Evolutionary conservation across 2,888 invertebrate genomes (phyloP).

Genomic region (Eurytoma adleriae): DNA sequence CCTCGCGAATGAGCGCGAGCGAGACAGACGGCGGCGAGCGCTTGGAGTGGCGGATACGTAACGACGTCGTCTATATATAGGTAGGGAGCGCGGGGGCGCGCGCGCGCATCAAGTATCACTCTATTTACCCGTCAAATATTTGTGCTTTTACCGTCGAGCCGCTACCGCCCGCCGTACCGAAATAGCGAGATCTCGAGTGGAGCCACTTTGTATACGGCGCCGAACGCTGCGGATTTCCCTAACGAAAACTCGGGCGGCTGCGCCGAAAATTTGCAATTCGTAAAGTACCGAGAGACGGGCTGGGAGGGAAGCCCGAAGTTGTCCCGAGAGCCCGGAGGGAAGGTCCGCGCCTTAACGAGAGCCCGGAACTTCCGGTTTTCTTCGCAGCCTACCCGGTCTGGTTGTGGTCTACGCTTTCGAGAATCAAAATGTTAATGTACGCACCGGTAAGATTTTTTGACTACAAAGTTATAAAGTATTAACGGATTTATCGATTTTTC

Average conservation of each 20-base stretch:
- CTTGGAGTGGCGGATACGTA: conserved; percentile 16
- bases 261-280: conserved; percentile 75
- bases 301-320: conserved; percentile 48
- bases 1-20: too few species aligned
- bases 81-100: conserved; percentile 10
- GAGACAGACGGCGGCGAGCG: background rate
- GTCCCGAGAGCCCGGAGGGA: conserved; percentile 29
- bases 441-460: too few species aligned
- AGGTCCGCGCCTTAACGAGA: conserved; percentile 56
- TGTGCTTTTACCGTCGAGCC: conserved; percentile 74
- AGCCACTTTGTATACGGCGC: conserved; percentile 74
- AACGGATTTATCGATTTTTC: too few species aligned
- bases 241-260: conserved; percentile 70
- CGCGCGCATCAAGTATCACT: conserved; percentile 75
- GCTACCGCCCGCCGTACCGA: conserved; percentile 64
- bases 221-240: conserved; percentile 72
- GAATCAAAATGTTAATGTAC: too few species aligned
- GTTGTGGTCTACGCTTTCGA: too few species aligned
- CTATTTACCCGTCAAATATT: conserved; percentile 76
- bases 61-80: conserved; percentile 40
- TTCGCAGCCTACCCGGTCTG: conserved; percentile 11
- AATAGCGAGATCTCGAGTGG: conserved; percentile 63
- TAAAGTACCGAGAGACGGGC: conserved; percentile 65
- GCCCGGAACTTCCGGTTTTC: conserved; percentile 55
- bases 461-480: too few species aligned